Conservation (phyloP, 2,888 invertebrate genomes). For the Pheosia tremula region DNA sequence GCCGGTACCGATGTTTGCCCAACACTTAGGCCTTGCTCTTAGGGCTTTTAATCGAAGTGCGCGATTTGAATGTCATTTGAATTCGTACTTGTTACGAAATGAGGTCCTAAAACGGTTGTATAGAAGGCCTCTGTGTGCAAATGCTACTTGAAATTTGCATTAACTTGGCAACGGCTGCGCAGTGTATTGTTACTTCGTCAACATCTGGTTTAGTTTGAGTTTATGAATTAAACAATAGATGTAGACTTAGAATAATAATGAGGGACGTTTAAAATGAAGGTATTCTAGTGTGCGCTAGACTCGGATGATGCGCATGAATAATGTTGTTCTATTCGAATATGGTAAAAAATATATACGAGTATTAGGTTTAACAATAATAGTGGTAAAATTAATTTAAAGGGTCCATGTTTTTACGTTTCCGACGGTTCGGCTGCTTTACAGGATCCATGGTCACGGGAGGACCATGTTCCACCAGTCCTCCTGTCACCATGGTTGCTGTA, state of each 20-base stretch:
- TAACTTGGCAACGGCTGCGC: slow-evolving; percentile 51
- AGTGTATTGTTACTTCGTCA: slow-evolving; percentile 41
- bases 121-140: slow-evolving; percentile 47
- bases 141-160: slow-evolving; percentile 69
- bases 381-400: no score
- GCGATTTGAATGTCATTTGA: slow-evolving; percentile 81
- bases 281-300: background rate
- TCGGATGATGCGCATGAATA: background rate
- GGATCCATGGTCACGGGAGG: no score
- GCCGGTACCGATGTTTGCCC: slow-evolving; percentile 73
- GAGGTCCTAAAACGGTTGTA: slow-evolving; percentile 51
- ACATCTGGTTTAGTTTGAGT: slow-evolving; percentile 36
- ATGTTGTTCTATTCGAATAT: background rate
- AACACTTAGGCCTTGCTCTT: slow-evolving; percentile 78
- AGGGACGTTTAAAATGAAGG: background rate
- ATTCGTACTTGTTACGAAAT: slow-evolving; percentile 68
- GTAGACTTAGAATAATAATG: slow-evolving; percentile 8
- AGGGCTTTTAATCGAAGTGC: slow-evolving; percentile 81
- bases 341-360: background rate
- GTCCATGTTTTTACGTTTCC: no score
- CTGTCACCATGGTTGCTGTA: no score
- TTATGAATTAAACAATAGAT: slow-evolving; percentile 26
- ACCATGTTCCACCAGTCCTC: no score
- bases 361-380: no score
- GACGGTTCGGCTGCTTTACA: no score